A percentile compares a stretch with the other conserved stretches of the same genome.
These are phyloP conservation scores for Corbicula japonica DNA, from an alignment of 2,888 invertebrate species.

Conservation along the genomic window DNA sequence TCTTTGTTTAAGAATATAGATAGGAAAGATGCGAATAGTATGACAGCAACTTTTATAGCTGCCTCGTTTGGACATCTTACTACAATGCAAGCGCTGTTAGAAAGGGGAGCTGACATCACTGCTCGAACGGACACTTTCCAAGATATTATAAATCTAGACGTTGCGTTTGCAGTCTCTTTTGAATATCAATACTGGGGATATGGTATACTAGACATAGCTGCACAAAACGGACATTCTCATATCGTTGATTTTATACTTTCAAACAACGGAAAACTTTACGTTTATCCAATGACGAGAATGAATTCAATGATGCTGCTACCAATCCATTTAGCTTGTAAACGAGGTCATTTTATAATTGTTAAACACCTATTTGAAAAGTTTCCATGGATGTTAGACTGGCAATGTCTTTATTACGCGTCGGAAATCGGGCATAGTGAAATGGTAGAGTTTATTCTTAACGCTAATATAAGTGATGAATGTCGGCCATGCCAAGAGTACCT, in stretches of 20 bases:
- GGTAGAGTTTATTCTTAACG: not conserved
- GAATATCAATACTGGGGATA: conserved; percentile 2
- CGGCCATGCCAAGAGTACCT: not conserved
- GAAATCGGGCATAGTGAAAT: not conserved
- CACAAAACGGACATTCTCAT: conserved; percentile 1
- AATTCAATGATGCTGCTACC: conserved; percentile 13
- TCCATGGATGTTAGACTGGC: conserved; percentile 10
- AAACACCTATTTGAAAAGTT: not conserved
- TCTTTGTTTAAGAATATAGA: not conserved
- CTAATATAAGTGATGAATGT: not conserved
- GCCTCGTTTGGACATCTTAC: not conserved
- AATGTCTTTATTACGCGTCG: conserved; percentile 13
- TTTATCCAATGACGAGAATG: not conserved
- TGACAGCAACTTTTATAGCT: not conserved
- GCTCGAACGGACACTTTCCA: not conserved
- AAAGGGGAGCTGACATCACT: not conserved
- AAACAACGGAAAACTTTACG: not conserved
- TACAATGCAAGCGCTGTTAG: not conserved
- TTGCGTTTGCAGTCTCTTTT: not conserved
- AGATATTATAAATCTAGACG: conserved; percentile 3
- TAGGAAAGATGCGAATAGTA: not conserved
- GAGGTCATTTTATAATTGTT: not conserved
- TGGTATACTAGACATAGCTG: conserved; percentile 6
- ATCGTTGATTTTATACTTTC: not conserved
- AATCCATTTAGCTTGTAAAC: conserved; percentile 13